Base-by-base conservation (phyloP, 2,888 invertebrate genomes). In the Oasisia sp. region DNA sequence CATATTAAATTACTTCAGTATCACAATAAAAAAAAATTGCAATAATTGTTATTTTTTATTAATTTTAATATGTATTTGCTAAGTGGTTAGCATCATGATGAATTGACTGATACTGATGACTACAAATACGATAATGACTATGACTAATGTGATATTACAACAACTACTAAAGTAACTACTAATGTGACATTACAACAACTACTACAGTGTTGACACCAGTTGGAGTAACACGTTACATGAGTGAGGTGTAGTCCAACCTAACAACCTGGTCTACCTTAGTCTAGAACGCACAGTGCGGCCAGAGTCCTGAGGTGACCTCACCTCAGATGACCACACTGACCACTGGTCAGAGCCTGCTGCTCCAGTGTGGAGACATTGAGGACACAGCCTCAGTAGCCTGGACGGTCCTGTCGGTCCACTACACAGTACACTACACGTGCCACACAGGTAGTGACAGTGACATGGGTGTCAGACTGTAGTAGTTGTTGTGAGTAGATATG, bases 241-340 rank as follows among this genome's bases (percentile, higher is more conserved):
- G 74, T 14, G 9, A 74, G 74, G 14, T n/a, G n/a, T 74, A 7
- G 27, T 56, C 56, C 11, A n/a, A 19, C 74, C 74, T 74, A 19
- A 74, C 74, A 74, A n/a, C 74, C 74, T 74, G 74, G 27, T 27
- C 74, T 27, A 74, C n/a, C 74, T 74, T 7, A 74, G 27, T 74
- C 74, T 74, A 19, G 27, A 74, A 74, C 74, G 27, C 5, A 19
- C 74, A 74, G 27, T 74, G 74, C 14, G 19, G 74, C 74, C 74
- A 74, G 74, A 74, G 74, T 74, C 74, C 74, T 74, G 19, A n/a
- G n/a, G 74, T 74, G 27, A 74, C 74, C 74, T 74, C 74, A 74
- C 74, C 74, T 74, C 27, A 74, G n/a, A 74, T 74, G 74, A 74
- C 74, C 74, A 74, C 19, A n/a, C 74, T 74, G 74, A 19, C 74